Conservation (phyloP, 2,888 invertebrate species). For the Dryococelus australis region DNA sequence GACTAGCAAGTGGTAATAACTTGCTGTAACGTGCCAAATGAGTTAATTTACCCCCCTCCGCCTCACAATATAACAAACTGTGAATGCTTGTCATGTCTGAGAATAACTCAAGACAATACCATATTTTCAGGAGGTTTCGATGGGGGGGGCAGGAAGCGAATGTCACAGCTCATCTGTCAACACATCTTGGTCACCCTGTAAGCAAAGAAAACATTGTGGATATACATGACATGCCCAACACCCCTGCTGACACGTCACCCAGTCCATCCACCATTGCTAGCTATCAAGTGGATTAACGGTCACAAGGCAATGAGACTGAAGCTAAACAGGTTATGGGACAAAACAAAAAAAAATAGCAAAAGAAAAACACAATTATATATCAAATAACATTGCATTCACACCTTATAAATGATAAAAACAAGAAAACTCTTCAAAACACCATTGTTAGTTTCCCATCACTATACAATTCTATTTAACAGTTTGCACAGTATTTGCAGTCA, state of each 20-base stretch:
- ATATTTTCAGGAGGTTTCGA: not conserved
- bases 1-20: not conserved
- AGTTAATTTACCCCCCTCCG: not conserved
- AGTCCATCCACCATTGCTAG: too few species aligned
- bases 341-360: too few species aligned
- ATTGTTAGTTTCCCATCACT: too few species aligned
- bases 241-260: not conserved
- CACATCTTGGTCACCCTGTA: not conserved
- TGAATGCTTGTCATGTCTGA: not conserved
- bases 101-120: not conserved
- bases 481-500: too few species aligned
- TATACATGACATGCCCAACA: not conserved
- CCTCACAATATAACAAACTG: not conserved
- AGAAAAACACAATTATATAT: too few species aligned
- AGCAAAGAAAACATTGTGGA: not conserved
- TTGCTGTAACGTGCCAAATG: not conserved
- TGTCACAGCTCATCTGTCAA: constrained; percentile 9
- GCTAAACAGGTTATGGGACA: too few species aligned
- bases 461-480: too few species aligned
- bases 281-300: too few species aligned
- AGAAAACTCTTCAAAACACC: too few species aligned
- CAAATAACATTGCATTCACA: too few species aligned
- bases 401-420: too few species aligned
- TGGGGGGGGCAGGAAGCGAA: not conserved
- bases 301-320: too few species aligned